Percentiles rank a stretch among this genome's conserved stretches.
These are phyloP conservation scores for Nymphalis c-album DNA, from an alignment of 2,888 invertebrate genomes.

Conservation along the genomic window DNA sequence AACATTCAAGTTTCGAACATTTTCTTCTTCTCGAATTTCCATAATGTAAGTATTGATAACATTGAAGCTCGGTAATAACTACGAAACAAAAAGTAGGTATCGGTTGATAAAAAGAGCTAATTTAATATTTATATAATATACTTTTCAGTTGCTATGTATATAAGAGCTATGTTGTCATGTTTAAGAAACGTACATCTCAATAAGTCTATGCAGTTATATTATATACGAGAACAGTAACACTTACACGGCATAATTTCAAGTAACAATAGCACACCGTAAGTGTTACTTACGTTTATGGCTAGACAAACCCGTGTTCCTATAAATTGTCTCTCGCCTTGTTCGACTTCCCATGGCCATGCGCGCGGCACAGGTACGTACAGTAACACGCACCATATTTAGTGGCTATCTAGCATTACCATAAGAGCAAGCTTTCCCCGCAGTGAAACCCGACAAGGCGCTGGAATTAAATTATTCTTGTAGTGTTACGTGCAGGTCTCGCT, in stretches of 20 bases:
- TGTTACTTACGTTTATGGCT: conserved; percentile 10
- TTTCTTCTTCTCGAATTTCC: no score
- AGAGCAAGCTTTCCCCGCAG: conserved; percentile 21
- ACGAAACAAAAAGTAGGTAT: no score
- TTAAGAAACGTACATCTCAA: no score
- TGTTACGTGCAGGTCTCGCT: conserved; percentile 3
- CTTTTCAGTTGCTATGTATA: no score
- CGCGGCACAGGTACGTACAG: conserved; percentile 5
- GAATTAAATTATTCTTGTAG: conserved; percentile 6
- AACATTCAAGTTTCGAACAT: no score
- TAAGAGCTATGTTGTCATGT: no score
- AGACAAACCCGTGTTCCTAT: conserved; percentile 7
- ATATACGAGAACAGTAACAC: background rate
- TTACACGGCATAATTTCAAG: background rate
- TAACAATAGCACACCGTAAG: conserved; percentile 10
- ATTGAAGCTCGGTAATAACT: no score
- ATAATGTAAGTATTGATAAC: no score
- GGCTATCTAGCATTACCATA: conserved; percentile 21
- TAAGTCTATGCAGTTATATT: background rate
- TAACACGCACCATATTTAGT: conserved; percentile 20
- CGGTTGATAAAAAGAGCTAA: no score
- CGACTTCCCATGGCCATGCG: conserved; percentile 4
- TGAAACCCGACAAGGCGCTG: conserved; percentile 18
- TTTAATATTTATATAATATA: no score
- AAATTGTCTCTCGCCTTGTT: conserved; percentile 19